Conservation (phyloP, 1,140 invertebrate species). For the Microplitis demolitor region DNA sequence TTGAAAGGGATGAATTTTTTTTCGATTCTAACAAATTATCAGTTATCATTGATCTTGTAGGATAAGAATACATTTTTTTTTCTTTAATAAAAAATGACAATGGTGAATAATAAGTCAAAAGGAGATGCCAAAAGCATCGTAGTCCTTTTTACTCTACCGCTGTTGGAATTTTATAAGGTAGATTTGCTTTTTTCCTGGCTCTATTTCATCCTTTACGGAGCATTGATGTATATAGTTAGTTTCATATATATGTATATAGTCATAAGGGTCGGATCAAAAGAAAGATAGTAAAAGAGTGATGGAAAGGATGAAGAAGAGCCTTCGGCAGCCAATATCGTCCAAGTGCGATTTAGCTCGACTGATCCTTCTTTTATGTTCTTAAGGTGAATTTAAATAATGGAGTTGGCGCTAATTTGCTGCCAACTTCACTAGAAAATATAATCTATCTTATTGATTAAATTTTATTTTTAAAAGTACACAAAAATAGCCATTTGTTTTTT, state of each 20-base stretch:
- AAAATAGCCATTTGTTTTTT: too few relatives aligned
- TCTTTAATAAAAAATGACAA: not conserved
- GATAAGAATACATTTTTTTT: not conserved
- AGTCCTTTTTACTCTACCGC: constrained; percentile 14
- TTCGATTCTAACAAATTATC: too few relatives aligned
- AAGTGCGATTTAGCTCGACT: constrained; percentile 47
- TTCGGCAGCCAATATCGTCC: constrained; percentile 52
- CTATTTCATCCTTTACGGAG: not conserved
- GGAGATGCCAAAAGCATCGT: not conserved
- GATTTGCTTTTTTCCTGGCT: constrained; percentile 35
- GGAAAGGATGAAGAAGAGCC: constrained; percentile 31
- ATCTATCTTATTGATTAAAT: not conserved
- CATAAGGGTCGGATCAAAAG: not conserved
- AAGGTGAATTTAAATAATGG: constrained; percentile 53
- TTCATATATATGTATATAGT: constrained; percentile 1
- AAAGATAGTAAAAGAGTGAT: constrained; percentile 16
- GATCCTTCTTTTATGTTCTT: constrained; percentile 52
- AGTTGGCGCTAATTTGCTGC: constrained; percentile 42
- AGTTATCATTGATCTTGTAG: not conserved
- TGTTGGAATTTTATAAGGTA: constrained; percentile 47
- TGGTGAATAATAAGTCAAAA: not conserved
- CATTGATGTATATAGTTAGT: not conserved
- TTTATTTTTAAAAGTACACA: not conserved
- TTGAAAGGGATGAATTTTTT: too few relatives aligned
- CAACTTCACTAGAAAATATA: constrained; percentile 4